Conservation (phyloP, 2,888 invertebrate species). For the Proisotoma minuta region DNA sequence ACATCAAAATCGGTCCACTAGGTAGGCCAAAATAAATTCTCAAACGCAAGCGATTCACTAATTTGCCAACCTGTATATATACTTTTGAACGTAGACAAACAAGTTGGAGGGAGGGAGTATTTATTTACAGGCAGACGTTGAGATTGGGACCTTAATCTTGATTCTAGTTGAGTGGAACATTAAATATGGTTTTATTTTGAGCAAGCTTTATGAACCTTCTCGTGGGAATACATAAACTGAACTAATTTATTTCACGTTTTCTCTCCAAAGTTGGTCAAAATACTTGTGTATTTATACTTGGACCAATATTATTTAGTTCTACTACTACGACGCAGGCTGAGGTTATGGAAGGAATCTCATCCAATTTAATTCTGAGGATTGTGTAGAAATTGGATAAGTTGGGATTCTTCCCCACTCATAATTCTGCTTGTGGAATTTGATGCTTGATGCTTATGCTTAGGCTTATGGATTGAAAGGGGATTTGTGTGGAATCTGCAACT, state of each 20-base stretch:
- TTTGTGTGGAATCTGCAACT: too few species aligned
- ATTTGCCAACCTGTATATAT: neutral
- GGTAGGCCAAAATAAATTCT: neutral
- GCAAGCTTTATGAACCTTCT: conserved; percentile 1
- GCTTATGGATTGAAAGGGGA: neutral
- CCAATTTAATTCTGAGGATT: conserved; percentile 3
- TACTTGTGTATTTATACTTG: too few species aligned
- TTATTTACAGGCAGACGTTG: too few species aligned
- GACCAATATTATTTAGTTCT: too few species aligned
- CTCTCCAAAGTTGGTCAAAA: neutral
- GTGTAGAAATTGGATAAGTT: neutral
- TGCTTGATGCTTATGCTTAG: neutral
- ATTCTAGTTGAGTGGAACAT: neutral
- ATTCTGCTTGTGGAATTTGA: neutral
- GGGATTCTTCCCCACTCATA: neutral
- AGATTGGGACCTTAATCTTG: neutral
- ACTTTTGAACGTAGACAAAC: neutral
- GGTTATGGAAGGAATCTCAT: neutral
- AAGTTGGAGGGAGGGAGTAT: too few species aligned
- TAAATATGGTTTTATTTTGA: conserved; percentile 1
- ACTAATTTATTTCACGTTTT: conserved; percentile 5
- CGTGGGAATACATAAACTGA: neutral
- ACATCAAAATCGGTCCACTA: neutral
- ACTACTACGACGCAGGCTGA: neutral
- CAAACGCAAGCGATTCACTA: neutral